Conservation (phyloP, 1,140 invertebrate species). For the Ceratosolen fusciceps region DNA sequence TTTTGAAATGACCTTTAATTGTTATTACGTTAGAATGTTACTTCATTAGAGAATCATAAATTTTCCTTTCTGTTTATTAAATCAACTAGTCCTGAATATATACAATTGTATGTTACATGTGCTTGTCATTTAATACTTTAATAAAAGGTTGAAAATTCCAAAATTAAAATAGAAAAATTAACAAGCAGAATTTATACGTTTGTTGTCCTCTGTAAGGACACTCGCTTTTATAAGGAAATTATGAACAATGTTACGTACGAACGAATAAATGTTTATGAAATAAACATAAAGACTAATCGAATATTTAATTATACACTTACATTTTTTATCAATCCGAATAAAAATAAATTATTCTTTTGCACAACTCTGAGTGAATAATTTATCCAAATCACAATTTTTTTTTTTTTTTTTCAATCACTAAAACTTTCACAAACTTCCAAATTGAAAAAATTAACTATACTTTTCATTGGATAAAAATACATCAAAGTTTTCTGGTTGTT, state of each 20-base stretch:
- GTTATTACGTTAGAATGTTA: not conserved
- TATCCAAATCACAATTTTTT: not conserved
- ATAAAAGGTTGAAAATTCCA: too few species aligned
- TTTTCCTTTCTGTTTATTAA: constrained; percentile 6
- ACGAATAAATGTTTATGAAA: not conserved
- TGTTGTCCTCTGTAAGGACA: too few species aligned
- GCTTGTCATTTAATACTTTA: too few species aligned
- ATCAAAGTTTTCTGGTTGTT: not conserved
- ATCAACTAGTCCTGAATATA: not conserved
- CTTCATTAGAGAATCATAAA: not conserved
- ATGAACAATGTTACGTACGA: not conserved
- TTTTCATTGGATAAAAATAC: not conserved
- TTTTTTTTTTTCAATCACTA: too few species aligned
- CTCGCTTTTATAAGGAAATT: not conserved
- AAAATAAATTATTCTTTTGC: constrained; percentile 31
- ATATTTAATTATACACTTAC: not conserved
- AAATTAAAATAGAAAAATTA: too few species aligned
- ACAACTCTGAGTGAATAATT: constrained; percentile 14
- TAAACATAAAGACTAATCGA: not conserved
- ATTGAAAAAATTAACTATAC: not conserved
- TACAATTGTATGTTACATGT: too few species aligned
- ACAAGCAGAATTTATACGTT: not conserved
- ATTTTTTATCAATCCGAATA: not conserved
- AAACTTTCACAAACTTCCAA: not conserved
- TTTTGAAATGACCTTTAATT: too few species aligned